phyloP scores from a whole-genome alignment of 2,113 vertebrate species.

The Lycaon pictus region DNA sequence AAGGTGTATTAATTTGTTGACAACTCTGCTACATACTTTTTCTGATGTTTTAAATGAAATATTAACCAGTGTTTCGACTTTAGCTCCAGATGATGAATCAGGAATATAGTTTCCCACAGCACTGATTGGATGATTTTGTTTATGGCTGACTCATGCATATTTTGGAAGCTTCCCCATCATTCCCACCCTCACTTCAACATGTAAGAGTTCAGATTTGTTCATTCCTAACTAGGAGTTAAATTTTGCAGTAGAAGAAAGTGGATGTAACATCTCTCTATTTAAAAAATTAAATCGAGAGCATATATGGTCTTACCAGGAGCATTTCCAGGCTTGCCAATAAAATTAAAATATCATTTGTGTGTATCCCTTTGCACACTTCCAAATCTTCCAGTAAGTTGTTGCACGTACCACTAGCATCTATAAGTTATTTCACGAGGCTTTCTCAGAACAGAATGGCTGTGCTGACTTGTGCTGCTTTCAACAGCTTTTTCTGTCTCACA shows the following conservation, averaged over 20 bases:
- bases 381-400: not conserved
- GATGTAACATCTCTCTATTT: not conserved
- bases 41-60: conserved; percentile 20
- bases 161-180: not conserved
- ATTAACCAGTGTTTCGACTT: not conserved
- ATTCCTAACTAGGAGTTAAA: conserved; percentile 11
- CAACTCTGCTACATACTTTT: not conserved
- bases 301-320: not conserved
- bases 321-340: not conserved
- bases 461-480: fast-evolving
- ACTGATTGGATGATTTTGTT: not conserved
- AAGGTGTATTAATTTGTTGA: not conserved
- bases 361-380: not conserved
- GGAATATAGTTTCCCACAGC: not conserved
- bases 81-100: not conserved
- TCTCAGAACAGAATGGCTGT: not conserved
- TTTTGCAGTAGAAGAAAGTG: not conserved
- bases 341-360: not conserved
- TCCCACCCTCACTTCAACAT: not conserved
- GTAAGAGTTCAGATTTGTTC: not conserved
- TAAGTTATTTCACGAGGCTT: not conserved
- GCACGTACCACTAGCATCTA: not conserved
- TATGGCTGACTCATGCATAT: not conserved
- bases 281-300: not conserved
- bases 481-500: not conserved